These are phyloP conservation scores for Nothoprocta pentlandii DNA, from an alignment of 2,113 vertebrate species.

Conservation along the genomic window DNA sequence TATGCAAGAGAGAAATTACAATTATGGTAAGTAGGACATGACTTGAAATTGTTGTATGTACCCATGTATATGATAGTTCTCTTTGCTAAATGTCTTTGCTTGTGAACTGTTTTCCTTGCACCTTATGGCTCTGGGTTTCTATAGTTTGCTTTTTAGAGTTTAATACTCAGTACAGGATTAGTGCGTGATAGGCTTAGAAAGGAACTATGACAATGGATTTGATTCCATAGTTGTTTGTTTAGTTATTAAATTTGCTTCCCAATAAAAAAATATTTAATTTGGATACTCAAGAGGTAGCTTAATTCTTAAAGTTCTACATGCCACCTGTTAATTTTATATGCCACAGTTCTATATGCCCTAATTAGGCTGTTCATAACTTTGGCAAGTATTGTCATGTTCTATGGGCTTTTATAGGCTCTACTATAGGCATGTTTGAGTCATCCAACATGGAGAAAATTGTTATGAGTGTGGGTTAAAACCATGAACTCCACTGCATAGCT, in stretches of 20 bases:
- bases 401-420: rapidly evolving
- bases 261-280: background rate
- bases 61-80: rapidly evolving
- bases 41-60: background rate
- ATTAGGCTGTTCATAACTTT: too few species aligned
- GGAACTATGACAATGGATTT: rapidly evolving
- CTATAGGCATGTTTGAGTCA: rapidly evolving
- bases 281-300: background rate
- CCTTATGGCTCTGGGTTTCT: rapidly evolving
- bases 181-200: rapidly evolving
- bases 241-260: rapidly evolving
- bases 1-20: slow-evolving; percentile 96
- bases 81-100: background rate
- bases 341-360: background rate
- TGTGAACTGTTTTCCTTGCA: background rate
- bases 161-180: background rate
- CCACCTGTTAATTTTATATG: background rate
- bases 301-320: background rate
- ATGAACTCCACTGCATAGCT: rapidly evolving
- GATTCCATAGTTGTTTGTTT: rapidly evolving
- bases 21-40: slow-evolving; percentile 89
- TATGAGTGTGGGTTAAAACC: background rate
- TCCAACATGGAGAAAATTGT: rapidly evolving
- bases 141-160: background rate
- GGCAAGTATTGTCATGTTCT: rapidly evolving